Conservation (phyloP, 2,797 vertebrate genomes). For the Anguilla megastoma region DNA sequence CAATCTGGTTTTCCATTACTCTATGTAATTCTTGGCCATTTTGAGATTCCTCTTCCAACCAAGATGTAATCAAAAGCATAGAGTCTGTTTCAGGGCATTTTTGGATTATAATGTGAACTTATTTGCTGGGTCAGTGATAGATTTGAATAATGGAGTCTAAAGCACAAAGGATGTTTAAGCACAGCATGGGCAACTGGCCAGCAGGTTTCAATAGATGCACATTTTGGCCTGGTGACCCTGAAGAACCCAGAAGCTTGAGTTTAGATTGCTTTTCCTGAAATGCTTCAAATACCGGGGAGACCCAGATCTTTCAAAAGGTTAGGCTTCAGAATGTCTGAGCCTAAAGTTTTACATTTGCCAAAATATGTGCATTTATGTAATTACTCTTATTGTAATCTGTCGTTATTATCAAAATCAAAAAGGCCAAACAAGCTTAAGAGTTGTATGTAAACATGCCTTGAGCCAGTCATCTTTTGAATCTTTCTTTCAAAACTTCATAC, state of each 20-base stretch:
- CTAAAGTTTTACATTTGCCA: not conserved
- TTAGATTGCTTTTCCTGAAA: not conserved
- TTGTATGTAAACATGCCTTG: not conserved
- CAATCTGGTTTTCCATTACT: slow-evolving; percentile 22
- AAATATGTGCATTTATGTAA: not conserved
- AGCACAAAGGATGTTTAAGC: not conserved
- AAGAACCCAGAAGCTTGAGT: not conserved
- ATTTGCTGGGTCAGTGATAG: not conserved
- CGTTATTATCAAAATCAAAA: not conserved
- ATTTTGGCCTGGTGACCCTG: not conserved
- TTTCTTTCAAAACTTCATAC: too few species aligned
- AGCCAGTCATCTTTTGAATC: not conserved
- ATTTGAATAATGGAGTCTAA: not conserved
- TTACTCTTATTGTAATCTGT: not conserved
- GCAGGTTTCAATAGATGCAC: slow-evolving; percentile 9
- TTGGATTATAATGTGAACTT: slow-evolving; percentile 20
- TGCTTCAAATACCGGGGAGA: not conserved
- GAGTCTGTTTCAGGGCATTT: slow-evolving; percentile 13
- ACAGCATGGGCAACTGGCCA: not conserved
- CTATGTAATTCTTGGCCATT: slow-evolving; percentile 52
- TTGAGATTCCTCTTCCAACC: slow-evolving; percentile 24
- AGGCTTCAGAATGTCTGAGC: not conserved
- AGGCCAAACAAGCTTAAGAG: not conserved
- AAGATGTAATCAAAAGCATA: slow-evolving; percentile 44
- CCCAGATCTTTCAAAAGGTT: not conserved